phyloP scores from a whole-genome alignment of 2,797 vertebrate genomes.

The Hippocampus kuda region DNA sequence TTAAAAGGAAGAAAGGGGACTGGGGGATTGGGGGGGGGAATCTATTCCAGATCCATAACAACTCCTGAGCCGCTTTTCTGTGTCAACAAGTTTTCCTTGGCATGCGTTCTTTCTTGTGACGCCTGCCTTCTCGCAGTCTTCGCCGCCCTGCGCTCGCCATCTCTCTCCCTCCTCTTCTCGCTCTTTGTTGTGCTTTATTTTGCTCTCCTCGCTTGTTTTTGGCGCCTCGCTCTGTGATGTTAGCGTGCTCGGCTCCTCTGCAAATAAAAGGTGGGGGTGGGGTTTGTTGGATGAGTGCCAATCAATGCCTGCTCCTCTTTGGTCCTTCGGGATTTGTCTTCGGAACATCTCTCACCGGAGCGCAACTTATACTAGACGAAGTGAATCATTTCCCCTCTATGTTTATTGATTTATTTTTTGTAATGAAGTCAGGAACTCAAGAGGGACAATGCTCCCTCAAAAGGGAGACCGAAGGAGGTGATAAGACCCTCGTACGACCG shows the following conservation, averaged over 20 bases:
- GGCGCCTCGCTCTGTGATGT: slow-evolving; percentile 50
- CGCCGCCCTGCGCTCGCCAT: slow-evolving; percentile 20
- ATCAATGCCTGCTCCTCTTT: slow-evolving; percentile 55
- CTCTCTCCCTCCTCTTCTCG: slow-evolving; percentile 39
- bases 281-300: slow-evolving; percentile 51
- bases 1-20: not conserved
- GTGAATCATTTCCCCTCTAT: slow-evolving; percentile 59
- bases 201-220: slow-evolving; percentile 44
- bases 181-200: slow-evolving; percentile 47
- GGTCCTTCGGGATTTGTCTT: slow-evolving; percentile 53
- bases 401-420: slow-evolving; percentile 45
- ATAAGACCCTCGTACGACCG: not conserved
- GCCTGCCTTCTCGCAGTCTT: slow-evolving; percentile 39
- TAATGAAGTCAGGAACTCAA: slow-evolving; percentile 47
- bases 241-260: slow-evolving; percentile 46
- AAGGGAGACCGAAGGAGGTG: slow-evolving; percentile 15
- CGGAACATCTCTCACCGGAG: slow-evolving; percentile 40
- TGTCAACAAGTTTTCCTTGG: slow-evolving; percentile 59
- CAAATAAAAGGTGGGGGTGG: slow-evolving; percentile 44
- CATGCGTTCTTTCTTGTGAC: slow-evolving; percentile 38
- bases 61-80: slow-evolving; percentile 39
- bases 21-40: too few relatives aligned
- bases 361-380: slow-evolving; percentile 48
- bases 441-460: slow-evolving; percentile 34
- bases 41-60: slow-evolving; percentile 20